Evolutionary conservation across 2,113 vertebrate species (phyloP).

Genomic region (Psittacara wagleri): DNA sequence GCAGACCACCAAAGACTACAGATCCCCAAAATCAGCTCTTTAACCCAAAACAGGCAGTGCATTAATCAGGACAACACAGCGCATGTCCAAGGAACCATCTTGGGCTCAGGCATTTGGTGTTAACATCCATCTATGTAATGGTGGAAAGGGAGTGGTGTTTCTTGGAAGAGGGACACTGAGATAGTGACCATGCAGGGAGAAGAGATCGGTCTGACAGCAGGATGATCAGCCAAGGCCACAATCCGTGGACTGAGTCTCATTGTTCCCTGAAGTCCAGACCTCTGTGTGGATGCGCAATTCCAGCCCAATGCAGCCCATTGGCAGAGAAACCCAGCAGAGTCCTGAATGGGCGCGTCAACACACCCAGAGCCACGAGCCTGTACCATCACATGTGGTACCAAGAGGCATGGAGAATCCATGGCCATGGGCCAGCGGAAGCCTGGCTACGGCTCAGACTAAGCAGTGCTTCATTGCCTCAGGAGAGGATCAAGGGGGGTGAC

Average conservation of each 20-base stretch:
- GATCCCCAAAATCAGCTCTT: neutral
- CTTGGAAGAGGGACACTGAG: neutral
- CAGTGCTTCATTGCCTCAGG: neutral
- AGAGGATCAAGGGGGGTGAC: neutral
- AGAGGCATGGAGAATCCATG: neutral
- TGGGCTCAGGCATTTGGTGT: neutral
- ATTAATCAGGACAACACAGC: neutral
- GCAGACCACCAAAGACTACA: neutral
- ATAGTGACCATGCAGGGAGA: neutral
- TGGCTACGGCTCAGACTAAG: neutral
- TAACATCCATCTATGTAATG: neutral
- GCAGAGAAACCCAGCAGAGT: neutral
- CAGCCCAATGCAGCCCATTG: neutral
- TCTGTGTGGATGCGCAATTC: neutral
- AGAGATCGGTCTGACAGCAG: neutral
- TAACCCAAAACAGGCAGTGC: neutral
- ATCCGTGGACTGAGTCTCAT: neutral
- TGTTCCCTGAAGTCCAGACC: neutral
- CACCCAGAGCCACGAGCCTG: accelerated
- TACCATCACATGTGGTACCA: neutral
- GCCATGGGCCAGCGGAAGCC: neutral
- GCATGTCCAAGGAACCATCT: neutral
- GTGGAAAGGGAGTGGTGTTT: neutral
- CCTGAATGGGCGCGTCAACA: neutral
- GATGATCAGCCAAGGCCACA: neutral